Base-by-base conservation (phyloP, 1,140 invertebrate species). In the Heliconius eleuchia region DNA sequence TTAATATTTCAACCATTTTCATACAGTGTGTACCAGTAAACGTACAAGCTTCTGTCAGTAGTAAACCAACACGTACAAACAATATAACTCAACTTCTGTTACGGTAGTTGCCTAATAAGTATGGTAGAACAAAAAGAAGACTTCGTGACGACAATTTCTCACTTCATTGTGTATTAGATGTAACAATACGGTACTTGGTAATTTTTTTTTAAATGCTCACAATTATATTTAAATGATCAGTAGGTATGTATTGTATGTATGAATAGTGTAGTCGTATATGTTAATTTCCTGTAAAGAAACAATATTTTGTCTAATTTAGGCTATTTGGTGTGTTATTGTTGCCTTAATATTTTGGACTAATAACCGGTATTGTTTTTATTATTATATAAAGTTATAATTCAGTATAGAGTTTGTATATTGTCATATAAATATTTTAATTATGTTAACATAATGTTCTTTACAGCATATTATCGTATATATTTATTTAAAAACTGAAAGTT, bases 81-180 rank as follows among this genome's bases (percentile, higher is more conserved):
- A 85, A 86, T 82, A 79, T 77, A 77, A 78, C 74, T 79, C 77
- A 88, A 87, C 88, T 89, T 84, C 88, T 84, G 88, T 79, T 82
- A 87, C 88, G 80, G 88, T 88, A 89, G 88, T 89, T 80, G 77
- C 72, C 73, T 77, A 80, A 79, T 82, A 83, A 77, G 79, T 74
- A 74, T 66, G 75, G 60, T 55, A 74, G 73, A 34, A 81, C 76
- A 76, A 80, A 60, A 30, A 55, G 27, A 16, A 6, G 11, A 79
- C 71, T 11, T 78, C 82, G 84, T 85, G 85, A 82, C 83, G 73
- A 84, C 72, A 60, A 86, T 86, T 86, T 80, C 76, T 85, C 74
- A 80, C 8, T 30, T 73, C 52, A 74, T 83, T 83, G 84, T 83
- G 84, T 85, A 39, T 39, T 66, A 27, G 34, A 19, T 23, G 66